Evolutionary conservation across 2,797 vertebrate genomes (phyloP).

Genomic region (Falco naumanni): DNA sequence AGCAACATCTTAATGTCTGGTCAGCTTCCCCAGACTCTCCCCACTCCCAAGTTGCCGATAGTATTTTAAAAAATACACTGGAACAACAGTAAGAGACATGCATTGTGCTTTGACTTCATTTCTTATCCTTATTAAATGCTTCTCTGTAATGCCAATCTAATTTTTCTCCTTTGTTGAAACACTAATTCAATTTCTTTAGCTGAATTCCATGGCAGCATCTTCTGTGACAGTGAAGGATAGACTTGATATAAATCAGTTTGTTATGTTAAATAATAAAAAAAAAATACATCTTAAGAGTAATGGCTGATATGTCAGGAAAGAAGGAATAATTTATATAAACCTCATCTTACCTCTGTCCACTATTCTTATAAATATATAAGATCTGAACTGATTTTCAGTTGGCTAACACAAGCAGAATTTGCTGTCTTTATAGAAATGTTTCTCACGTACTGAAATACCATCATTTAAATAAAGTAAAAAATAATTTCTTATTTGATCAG

Average conservation of each 20-base stretch:
- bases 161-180: conserved; percentile 40
- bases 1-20: background rate
- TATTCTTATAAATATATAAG: background rate
- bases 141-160: conserved; percentile 6
- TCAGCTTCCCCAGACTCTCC: background rate
- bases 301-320: background rate
- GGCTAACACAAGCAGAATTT: background rate
- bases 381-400: background rate
- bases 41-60: background rate
- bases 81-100: background rate
- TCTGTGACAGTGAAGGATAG: conserved; percentile 30
- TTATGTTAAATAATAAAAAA: background rate
- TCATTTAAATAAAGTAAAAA: background rate
- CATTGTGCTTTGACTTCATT: background rate
- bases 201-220: conserved; percentile 2
- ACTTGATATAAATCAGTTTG: background rate
- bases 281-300: background rate
- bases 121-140: conserved; percentile 29
- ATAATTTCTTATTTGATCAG: background rate
- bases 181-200: conserved; percentile 18
- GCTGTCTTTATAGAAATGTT: background rate
- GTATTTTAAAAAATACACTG: background rate
- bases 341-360: background rate
- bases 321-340: background rate
- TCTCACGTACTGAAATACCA: background rate